A percentile compares a stretch with the other conserved stretches of the same genome.
Conservation (phyloP, 1,140 invertebrate species). For the Drosophila rufa region DNA sequence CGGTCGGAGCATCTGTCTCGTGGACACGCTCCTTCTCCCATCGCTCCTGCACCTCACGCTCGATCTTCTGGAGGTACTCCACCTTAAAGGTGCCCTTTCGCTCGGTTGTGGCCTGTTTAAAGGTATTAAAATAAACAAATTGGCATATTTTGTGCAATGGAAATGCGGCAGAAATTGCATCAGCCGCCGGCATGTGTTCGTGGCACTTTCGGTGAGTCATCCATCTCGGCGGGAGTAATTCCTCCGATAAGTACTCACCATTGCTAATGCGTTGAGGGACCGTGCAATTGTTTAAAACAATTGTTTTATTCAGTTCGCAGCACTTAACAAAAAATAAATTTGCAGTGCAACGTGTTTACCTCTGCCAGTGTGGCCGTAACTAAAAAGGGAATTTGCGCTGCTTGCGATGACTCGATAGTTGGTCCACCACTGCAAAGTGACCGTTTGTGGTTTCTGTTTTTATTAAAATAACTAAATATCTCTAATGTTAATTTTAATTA, state of each 20-base stretch:
- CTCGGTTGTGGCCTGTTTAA: constrained; percentile 86
- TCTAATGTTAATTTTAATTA: no score
- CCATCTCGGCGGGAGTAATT: neutral
- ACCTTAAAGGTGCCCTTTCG: constrained; percentile 97
- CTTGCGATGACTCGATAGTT: neutral
- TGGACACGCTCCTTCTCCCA: constrained; percentile 93
- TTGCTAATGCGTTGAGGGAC: constrained; percentile 13
- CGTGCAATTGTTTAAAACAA: constrained; percentile 52
- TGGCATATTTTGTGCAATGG: neutral
- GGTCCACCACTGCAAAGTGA: neutral
- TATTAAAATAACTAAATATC: neutral
- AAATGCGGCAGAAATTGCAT: constrained; percentile 22
- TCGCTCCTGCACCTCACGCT: constrained; percentile 92
- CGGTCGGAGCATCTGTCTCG: constrained; percentile 91
- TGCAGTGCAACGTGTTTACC: constrained; percentile 77
- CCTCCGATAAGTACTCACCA: constrained; percentile 41
- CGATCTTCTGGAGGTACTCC: constrained; percentile 94
- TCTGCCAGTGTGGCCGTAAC: constrained; percentile 9
- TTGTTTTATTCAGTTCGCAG: constrained; percentile 33
- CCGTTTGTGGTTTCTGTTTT: neutral
- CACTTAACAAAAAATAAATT: constrained; percentile 26
- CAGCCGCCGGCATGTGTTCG: constrained; percentile 37
- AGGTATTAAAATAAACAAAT: neutral
- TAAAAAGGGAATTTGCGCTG: fast-evolving
- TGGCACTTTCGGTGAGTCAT: constrained; percentile 18